Percentiles rank a stretch among this genome's conserved stretches.
Evolutionary conservation across 2,113 vertebrate species (phyloP).

Genomic region (Cyanoramphus novaezelandiae): DNA sequence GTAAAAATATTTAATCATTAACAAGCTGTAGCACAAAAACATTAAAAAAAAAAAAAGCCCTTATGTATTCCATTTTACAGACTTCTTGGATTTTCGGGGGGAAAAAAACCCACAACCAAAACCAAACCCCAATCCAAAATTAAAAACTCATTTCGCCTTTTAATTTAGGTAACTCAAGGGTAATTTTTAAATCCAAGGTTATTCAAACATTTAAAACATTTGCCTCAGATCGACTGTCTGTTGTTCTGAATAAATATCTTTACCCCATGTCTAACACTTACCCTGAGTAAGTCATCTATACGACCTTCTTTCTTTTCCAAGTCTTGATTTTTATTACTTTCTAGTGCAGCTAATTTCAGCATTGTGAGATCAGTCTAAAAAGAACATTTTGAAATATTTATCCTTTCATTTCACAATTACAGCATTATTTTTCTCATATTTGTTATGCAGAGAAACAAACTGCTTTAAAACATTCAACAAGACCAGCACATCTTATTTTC

Average conservation of each 20-base stretch:
- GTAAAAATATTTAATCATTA: background rate
- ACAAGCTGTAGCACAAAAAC: background rate
- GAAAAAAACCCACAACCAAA: background rate
- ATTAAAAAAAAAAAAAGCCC: background rate
- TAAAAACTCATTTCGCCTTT: background rate
- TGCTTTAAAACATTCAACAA: background rate
- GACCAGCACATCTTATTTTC: background rate
- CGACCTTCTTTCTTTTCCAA: conserved; percentile 99
- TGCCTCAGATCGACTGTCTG: background rate
- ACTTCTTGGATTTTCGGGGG: background rate
- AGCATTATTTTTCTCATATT: background rate
- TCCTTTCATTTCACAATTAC: background rate
- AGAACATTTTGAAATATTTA: conserved; percentile 45
- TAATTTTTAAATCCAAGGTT: background rate
- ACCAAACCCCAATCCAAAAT: background rate
- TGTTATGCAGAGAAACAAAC: background rate
- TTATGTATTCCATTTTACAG: background rate
- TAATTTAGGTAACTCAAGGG: background rate
- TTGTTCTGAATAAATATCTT: background rate
- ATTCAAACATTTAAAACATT: background rate
- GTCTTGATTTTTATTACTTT: conserved; percentile 99
- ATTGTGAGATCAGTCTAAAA: conserved; percentile 96
- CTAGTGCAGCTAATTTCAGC: conserved; percentile 96
- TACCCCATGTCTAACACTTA: conserved; percentile 74
- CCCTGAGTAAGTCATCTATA: conserved; percentile 99